Percentiles rank a stretch among this genome's conserved stretches.
phyloP scores from a whole-genome alignment of 2,113 vertebrate species.

The Lepus americanus region DNA sequence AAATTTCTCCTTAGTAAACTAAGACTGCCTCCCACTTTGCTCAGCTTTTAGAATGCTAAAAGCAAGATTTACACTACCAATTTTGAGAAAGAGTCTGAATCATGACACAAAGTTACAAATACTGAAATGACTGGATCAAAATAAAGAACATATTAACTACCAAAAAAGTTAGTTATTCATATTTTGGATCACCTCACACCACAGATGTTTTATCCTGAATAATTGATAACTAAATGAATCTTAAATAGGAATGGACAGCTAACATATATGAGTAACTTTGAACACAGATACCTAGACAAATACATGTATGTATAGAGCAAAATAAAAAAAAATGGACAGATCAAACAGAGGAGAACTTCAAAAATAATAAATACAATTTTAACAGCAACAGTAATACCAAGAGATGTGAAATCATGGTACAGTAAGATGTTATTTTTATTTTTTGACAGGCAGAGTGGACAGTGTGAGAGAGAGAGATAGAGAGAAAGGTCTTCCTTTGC shows the following conservation, averaged over 20 bases:
- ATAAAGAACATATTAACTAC: not conserved
- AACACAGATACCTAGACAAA: not conserved
- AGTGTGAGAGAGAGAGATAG: too few species aligned
- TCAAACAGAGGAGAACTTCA: not conserved
- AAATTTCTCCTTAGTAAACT: not conserved
- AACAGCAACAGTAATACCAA: not conserved
- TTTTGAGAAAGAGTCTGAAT: not conserved
- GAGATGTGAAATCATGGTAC: not conserved
- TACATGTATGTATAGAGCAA: not conserved
- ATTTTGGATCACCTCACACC: not conserved
- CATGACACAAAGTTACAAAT: not conserved
- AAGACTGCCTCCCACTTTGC: not conserved
- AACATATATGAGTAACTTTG: not conserved
- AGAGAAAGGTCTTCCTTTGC: too few species aligned
- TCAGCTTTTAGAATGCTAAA: not conserved
- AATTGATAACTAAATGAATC: not conserved
- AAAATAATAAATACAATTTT: not conserved
- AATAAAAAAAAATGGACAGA: not conserved
- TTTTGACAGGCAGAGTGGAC: too few species aligned
- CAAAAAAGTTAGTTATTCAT: not conserved
- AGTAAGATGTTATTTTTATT: not conserved
- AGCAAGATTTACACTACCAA: not conserved
- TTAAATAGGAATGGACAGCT: not conserved
- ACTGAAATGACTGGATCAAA: not conserved
- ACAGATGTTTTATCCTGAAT: not conserved